Evolutionary conservation across 2,888 invertebrate species (phyloP), one percentile per base, ranked within the genome.

Genomic region (Tenthredo amoena): DNA sequence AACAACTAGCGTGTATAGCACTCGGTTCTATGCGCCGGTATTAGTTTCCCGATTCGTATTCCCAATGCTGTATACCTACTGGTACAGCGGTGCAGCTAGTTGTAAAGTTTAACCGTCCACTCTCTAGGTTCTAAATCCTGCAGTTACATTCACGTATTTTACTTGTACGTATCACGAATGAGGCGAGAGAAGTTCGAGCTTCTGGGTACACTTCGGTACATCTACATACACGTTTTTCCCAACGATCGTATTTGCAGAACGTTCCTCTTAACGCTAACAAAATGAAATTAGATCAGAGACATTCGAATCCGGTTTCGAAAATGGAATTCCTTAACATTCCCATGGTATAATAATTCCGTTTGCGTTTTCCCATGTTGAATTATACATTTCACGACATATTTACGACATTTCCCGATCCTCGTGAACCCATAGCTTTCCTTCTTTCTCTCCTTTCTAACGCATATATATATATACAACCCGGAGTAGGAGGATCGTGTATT

Each of bases 41-140:
- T 31, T 55, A 81, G 81, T 81, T 81, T 62, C 58, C 34, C 81
- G 81, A 81, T 81, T 81, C 62, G 81, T 81, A 81, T 81, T 62
- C 21, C 62, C 37, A 62, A 81, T 40, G 10, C 21, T 43, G n/a
- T 55, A 62, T 26, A 62, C 4, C 26, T 2, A 62, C 62, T 26
- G 62, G 26, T 62, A 26, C 62, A 62, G 55, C 47, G 50, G 15
- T 21, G 26, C 18, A 77, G 18, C 58, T 12, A 81, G 81, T 62
- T 81, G 81, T 81, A 81, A 81, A 81, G 81, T 81, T 81, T 81
- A 81, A 81, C 81, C 62, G 81, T 81, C 81, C 81, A 81, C 81
- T 81, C 79, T 62, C 37, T n/a, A 50, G 77, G 47, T 50, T 77
- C 15, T 26, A 81, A 21, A 81, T 81, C 58, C 81, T 10, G 40